phyloP scores from a whole-genome alignment of 2,888 invertebrate species.

The Junonia oenone region DNA sequence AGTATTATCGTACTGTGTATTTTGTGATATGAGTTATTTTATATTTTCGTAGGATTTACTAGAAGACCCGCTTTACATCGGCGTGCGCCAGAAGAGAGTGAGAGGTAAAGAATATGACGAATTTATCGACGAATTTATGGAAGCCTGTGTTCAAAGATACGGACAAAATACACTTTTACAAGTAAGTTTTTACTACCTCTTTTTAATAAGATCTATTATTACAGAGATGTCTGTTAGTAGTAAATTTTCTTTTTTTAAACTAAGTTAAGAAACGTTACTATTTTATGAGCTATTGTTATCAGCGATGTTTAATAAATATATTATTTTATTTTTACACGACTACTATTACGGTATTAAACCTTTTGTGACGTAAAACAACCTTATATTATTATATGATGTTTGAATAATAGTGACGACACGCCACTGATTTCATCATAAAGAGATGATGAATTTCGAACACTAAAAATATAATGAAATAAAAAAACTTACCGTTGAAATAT shows the following conservation, averaged over 20 bases:
- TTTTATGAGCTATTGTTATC: neutral
- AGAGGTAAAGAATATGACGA: slow-evolving; percentile 93
- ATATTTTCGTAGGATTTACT: slow-evolving; percentile 82
- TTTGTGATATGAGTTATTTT: too few relatives aligned
- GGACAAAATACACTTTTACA: slow-evolving; percentile 92
- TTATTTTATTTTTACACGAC: neutral
- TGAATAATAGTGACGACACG: too few relatives aligned
- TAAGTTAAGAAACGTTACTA: neutral
- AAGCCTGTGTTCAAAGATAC: slow-evolving; percentile 91
- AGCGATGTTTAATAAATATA: neutral
- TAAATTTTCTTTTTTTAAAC: too few relatives aligned
- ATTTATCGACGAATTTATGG: slow-evolving; percentile 98
- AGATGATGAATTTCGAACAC: too few relatives aligned
- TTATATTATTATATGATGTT: neutral
- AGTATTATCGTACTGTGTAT: too few relatives aligned
- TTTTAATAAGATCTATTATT: too few relatives aligned
- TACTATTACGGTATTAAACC: neutral
- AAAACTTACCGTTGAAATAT: too few relatives aligned
- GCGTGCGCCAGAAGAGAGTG: slow-evolving; percentile 90
- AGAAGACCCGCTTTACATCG: slow-evolving; percentile 96
- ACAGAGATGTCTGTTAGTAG: too few relatives aligned
- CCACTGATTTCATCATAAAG: too few relatives aligned
- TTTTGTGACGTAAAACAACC: neutral
- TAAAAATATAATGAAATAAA: too few relatives aligned
- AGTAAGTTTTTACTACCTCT: too few relatives aligned